Conservation (phyloP, 1,140 invertebrate genomes). For the Drosophila tsacasi region DNA sequence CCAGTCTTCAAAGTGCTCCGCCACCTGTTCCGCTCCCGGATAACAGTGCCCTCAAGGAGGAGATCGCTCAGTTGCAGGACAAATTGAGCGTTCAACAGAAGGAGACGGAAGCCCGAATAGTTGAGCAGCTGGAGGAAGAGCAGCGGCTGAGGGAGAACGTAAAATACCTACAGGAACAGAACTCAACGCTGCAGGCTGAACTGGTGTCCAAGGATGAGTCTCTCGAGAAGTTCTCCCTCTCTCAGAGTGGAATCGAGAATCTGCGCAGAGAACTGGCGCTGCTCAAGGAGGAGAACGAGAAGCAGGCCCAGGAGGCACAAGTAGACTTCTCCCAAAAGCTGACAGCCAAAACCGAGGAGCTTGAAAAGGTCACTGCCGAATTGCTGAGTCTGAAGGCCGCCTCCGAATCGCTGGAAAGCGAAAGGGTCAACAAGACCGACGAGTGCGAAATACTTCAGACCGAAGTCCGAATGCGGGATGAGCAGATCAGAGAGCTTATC, state of each 20-base stretch:
- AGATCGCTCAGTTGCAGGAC: conserved; percentile 84
- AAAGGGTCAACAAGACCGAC: conserved; percentile 58
- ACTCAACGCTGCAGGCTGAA: conserved; percentile 67
- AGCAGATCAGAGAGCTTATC: conserved; percentile 61
- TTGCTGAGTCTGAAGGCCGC: conserved; percentile 43
- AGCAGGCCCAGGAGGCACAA: conserved; percentile 48
- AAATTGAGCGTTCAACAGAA: conserved; percentile 69
- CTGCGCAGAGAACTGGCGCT: conserved; percentile 65
- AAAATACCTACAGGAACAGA: conserved; percentile 84
- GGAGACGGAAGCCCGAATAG: conserved; percentile 61
- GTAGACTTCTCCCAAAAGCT: conserved; percentile 50
- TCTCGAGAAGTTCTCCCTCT: conserved; percentile 78
- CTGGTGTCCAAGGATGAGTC: conserved; percentile 72
- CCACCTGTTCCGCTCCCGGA: conserved; percentile 43
- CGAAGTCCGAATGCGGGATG: conserved; percentile 65
- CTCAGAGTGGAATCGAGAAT: conserved; percentile 76
- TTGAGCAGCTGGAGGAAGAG: conserved; percentile 78
- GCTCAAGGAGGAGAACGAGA: conserved; percentile 77
- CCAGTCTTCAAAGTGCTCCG: conserved; percentile 55
- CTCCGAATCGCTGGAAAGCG: conserved; percentile 56
- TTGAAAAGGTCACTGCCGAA: conserved; percentile 44
- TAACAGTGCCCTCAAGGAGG: conserved; percentile 56
- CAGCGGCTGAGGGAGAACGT: conserved; percentile 84
- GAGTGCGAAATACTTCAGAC: conserved; percentile 69
- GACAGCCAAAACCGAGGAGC: conserved; percentile 48